Evolutionary conservation across 2,888 invertebrate species (phyloP).

Genomic region (Luffia ferchaultella): DNA sequence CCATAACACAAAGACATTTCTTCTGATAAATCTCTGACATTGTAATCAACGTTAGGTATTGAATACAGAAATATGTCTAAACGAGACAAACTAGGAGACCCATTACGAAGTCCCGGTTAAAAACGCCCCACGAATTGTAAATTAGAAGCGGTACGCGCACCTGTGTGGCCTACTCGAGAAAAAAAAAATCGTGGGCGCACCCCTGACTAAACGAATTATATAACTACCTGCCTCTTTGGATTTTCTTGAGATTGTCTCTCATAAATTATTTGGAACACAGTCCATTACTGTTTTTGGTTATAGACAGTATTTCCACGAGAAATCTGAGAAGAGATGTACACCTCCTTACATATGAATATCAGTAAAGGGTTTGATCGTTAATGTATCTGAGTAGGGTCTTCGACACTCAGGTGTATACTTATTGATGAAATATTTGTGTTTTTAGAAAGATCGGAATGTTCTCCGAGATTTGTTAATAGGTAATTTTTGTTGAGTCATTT

Average conservation of each 20-base stretch:
- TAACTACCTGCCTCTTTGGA: conserved; percentile 44
- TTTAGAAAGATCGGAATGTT: conserved; percentile 50
- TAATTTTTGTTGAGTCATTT: conserved; percentile 43
- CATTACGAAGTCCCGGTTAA: background rate
- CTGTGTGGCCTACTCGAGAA: conserved; percentile 50
- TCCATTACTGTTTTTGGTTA: too few relatives aligned
- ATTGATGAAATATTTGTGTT: conserved; percentile 55
- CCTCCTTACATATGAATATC: too few relatives aligned
- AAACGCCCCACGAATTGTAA: conserved; percentile 50
- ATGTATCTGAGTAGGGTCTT: conserved; percentile 62
- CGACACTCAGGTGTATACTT: conserved; percentile 66
- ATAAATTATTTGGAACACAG: background rate
- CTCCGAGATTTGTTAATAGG: conserved; percentile 55
- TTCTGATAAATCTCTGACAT: too few relatives aligned
- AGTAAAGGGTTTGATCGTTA: too few relatives aligned
- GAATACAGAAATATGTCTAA: too few relatives aligned
- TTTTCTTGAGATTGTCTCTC: background rate
- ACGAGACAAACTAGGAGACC: background rate
- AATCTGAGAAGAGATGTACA: too few relatives aligned
- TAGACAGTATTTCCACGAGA: too few relatives aligned
- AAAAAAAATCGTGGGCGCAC: conserved; percentile 54
- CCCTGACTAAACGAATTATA: conserved; percentile 63
- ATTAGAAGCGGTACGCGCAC: conserved; percentile 42
- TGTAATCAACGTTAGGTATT: too few relatives aligned
- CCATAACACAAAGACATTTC: too few relatives aligned